Base-by-base conservation (phyloP, 2,797 vertebrate species). In the Austrolebias charrua region DNA sequence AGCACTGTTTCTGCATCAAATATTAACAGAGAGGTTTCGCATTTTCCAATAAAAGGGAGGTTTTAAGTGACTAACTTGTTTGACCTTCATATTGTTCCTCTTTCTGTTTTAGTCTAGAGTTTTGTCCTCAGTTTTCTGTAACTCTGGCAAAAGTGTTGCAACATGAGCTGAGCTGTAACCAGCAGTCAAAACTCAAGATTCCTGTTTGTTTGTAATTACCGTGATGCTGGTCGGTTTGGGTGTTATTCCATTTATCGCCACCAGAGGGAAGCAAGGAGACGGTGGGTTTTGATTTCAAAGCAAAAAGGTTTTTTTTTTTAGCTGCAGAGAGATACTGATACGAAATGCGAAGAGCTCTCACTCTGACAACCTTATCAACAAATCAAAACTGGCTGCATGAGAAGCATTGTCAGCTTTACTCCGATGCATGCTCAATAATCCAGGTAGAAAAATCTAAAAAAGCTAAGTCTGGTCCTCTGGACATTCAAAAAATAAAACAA, bases 201-300 rank as follows among this genome's bases (percentile, higher is more conserved):
- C 8, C 18, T 19, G 15, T 24, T 15, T 20, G n/a, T 48, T 19
- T 5, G 18, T 48, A 12, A 20, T 48, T 13, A 20, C 13, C 3
- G 38, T 40, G 13, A 11, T 1, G 6, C 18, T 6, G 2, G 19
- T 10, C 5, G 6, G 43, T 16, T 10, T 46, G 4, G 24, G 11
- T 45, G 15, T 43, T 3, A 1, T 24, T 28, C 15, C 24, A 24
- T 24, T 1, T 24, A 29, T 3, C 5, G 33, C 24, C 84, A 66
- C 65, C 43, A 81, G 82, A 9, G 49, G 79, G 70, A 66, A 56
- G 33, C 14, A 35, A 33, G 10, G 14, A 47, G 33, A 0, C 46
- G 20, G 31, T 20, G 33, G 5, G 0, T 8, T 14, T 12, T 56
- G 24, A 24, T 24, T 79, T 68, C 53, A 76, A 58, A 76, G 53